Evolutionary conservation across 1,140 invertebrate species (phyloP), one percentile per base, ranked within the genome.

Genomic region (Solen grandis): DNA sequence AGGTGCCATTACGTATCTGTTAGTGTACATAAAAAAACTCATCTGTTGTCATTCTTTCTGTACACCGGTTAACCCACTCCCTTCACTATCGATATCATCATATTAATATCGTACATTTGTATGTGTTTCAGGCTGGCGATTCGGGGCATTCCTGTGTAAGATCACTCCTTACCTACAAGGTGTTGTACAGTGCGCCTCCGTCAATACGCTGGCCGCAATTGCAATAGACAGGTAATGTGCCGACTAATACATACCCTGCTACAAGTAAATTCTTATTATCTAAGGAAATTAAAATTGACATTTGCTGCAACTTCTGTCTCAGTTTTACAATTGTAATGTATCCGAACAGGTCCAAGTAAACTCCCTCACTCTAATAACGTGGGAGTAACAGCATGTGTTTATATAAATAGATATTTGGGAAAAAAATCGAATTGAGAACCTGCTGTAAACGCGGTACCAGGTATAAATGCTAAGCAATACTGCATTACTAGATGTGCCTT

Each of bases 111-210:
- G 2, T 1, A 3, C 50, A 22, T 52, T 1, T 59, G 5, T 59
- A 16, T 80, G 31, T 41, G 16, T 85, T 85, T 33, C 81, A 87
- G 85, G 83, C 22, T 86, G 85, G 87, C 73, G 84, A 35, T 85
- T 84, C 29, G 97, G 97, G 69, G 96, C 96, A 94, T 95, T 96
- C 92, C 96, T 98, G 95, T 98, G 97, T 93, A 98, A 98, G 93
- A 96, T 96, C 2, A 96, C 97, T 50, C 96, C 97, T 0, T 98
- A 98, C 91, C 95, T 98, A 83, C 97, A 98, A 92, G 97, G 97
- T 63, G 96, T 98, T 25, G 97, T 84, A 5, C 86, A 85, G 8
- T 86, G 85, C 79, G 86, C 86, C 13, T 86, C 88, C 0, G 86
- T 87, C 33, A 86, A 85, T 55, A 86, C 86, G 3, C 41, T 86